Percentiles rank a stretch among this genome's conserved stretches.
Conservation (phyloP, 1,140 invertebrate species). For the Drosophila triauraria region DNA sequence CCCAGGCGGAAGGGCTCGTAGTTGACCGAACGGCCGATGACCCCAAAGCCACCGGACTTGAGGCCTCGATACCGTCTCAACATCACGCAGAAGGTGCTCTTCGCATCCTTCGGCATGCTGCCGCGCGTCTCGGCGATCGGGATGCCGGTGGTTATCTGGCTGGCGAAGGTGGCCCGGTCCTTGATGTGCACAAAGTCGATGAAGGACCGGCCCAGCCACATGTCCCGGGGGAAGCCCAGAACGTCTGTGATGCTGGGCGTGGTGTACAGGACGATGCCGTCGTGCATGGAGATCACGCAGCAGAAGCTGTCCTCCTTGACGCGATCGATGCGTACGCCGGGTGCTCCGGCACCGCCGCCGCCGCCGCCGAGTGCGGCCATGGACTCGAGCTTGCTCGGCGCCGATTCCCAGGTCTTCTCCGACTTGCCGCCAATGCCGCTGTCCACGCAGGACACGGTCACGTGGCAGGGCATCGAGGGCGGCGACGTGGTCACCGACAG, state of each 20-base stretch:
- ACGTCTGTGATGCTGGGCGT: conserved; percentile 89
- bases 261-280: conserved; percentile 92
- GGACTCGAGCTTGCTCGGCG: conserved; percentile 64
- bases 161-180: conserved; percentile 88
- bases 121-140: conserved; percentile 85
- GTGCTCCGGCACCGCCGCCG: background rate
- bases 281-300: conserved; percentile 92
- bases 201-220: conserved; percentile 94
- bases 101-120: conserved; percentile 66
- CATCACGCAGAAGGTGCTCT: conserved; percentile 79
- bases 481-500: conserved; percentile 27
- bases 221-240: conserved; percentile 93
- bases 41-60: conserved; percentile 87
- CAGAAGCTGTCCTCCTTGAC: conserved; percentile 89
- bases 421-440: conserved; percentile 31
- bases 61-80: conserved; percentile 86
- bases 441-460: conserved; percentile 8
- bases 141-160: conserved; percentile 87
- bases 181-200: conserved; percentile 94
- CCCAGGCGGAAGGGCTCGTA: conserved; percentile 92
- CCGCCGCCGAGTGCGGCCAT: conserved; percentile 5
- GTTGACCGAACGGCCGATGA: conserved; percentile 87
- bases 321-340: conserved; percentile 28
- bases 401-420: conserved; percentile 63
- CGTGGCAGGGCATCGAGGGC: conserved; percentile 2